These are phyloP conservation scores for Sylvilagus floridanus DNA, from an alignment of 2,797 vertebrate species.

Conservation along the genomic window DNA sequence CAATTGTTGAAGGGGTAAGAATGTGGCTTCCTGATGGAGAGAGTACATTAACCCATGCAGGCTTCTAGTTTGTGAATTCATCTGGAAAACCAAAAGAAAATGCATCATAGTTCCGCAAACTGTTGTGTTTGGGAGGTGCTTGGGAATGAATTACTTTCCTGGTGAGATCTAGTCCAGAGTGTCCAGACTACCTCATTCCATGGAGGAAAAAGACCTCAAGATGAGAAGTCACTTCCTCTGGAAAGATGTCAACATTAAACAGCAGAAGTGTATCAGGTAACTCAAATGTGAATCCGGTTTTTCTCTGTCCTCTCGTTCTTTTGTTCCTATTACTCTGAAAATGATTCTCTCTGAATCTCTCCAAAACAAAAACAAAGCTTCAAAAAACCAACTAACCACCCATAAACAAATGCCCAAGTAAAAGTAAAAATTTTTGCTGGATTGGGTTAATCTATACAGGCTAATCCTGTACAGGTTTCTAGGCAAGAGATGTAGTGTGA, in stretches of 20 bases:
- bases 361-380: constrained; percentile 24
- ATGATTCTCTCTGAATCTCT: background rate
- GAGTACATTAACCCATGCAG: background rate
- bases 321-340: background rate
- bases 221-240: background rate
- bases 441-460: too few relatives aligned
- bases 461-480: background rate
- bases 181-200: background rate
- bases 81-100: background rate
- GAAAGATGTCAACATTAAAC: background rate
- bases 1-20: background rate
- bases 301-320: background rate
- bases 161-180: background rate
- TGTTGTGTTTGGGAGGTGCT: background rate
- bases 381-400: background rate
- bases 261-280: background rate
- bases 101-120: background rate
- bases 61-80: background rate
- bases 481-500: background rate
- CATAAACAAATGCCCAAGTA: background rate
- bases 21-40: background rate
- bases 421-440: background rate
- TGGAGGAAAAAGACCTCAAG: background rate
- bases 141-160: background rate
- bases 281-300: background rate